Evolutionary conservation across 2,888 invertebrate species (phyloP).

Genomic region (Archaeoteleia sp.): DNA sequence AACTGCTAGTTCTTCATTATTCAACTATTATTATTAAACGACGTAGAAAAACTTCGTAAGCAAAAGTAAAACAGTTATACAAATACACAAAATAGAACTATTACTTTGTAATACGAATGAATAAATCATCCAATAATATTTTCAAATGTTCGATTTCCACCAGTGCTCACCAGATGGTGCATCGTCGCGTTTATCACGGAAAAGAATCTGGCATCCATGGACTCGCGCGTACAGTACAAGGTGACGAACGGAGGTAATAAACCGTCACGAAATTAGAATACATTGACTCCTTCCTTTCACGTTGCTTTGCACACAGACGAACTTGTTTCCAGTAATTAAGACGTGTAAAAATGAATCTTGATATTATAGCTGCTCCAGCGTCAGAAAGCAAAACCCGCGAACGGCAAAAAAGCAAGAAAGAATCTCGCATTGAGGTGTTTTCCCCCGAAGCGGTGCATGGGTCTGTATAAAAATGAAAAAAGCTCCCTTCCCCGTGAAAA

Average conservation of each 20-base stretch:
- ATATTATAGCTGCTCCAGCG: slow-evolving; percentile 1
- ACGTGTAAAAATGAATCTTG: not conserved
- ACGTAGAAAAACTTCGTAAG: slow-evolving; percentile 4
- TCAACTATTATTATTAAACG: slow-evolving; percentile 1
- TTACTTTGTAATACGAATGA: slow-evolving; percentile 21
- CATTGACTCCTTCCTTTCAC: no score
- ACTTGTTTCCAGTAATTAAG: not conserved
- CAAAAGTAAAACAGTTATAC: not conserved
- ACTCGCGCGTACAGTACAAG: not conserved
- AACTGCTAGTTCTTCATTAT: not conserved
- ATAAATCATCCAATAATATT: slow-evolving; percentile 46
- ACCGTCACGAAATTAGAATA: slow-evolving; percentile 3
- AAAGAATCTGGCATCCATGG: slow-evolving; percentile 19
- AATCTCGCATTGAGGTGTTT: not conserved
- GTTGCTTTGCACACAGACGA: not conserved
- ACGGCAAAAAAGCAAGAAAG: slow-evolving; percentile 1
- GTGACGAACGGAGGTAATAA: slow-evolving; percentile 7
- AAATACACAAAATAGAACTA: not conserved
- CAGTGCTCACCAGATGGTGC: slow-evolving; percentile 48
- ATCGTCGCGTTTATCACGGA: slow-evolving; percentile 21
- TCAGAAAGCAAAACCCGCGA: not conserved
- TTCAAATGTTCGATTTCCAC: slow-evolving; percentile 20
- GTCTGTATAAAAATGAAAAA: slow-evolving; percentile 49
- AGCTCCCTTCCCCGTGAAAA: slow-evolving; percentile 30
- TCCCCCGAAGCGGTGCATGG: slow-evolving; percentile 17